Evolutionary conservation across 2,797 vertebrate genomes (phyloP), one percentile per base, ranked within the genome.

Genomic region (Myotis vivesi): DNA sequence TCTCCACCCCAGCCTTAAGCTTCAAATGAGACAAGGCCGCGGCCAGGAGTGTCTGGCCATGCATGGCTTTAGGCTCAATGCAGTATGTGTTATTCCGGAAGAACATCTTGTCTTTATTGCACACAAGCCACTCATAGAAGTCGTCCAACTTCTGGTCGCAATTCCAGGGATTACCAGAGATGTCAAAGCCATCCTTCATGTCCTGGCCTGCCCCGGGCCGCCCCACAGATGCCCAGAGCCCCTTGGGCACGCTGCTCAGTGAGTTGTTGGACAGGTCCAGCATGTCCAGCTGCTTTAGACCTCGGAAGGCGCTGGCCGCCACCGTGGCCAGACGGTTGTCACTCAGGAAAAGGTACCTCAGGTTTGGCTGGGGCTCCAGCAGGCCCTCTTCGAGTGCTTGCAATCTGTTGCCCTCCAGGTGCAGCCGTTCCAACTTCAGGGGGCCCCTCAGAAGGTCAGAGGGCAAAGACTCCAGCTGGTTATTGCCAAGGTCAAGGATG

Each of bases 91-190:
- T n/a, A 0, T 6, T 57, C 38, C 8, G 0, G 1, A 73, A 92
- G 2, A 79, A 51, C 49, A 98, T 95, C 12, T 0, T 76, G 0
- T 94, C 55, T 23, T 75, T 33, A 0, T 71, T 81, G 3, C 2
- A 17, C 38, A 12, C 8, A 8, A 98, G 92, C 98, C 97, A 97
- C 17, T 0, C 9, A 8, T 75, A 90, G 71, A 98, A 96, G 49
- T 66, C 8, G 0, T 2, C 11, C 59, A 98, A 86, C 5, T 49
- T n/a, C 38, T 59, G 69, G 46, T 97, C 90, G 0, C 98, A 98
- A 23, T 6, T 3, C 98, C 98, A 98, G 6, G 98, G 98, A 75
- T 98, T 98, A 0, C 59, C 12, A 0, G 98, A 97, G 19, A 98
- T 49, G 30, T 98, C 98, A 0, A 98, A 96, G 19, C 97, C 97